Evolutionary conservation across 2,888 invertebrate genomes (phyloP).

Genomic region (Papilio elwesi): DNA sequence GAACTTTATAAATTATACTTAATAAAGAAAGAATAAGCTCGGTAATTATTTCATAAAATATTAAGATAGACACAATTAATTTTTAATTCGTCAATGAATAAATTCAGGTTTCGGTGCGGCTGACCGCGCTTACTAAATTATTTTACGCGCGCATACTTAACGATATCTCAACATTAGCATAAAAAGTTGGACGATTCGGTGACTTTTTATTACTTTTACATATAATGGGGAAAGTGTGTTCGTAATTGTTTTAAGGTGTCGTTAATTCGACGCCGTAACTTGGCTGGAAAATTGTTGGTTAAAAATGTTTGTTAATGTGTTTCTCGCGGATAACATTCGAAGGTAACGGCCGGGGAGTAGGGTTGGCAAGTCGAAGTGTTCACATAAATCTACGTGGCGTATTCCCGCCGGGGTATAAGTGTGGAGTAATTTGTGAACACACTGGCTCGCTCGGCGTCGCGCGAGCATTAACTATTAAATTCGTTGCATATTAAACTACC

Average conservation of each 20-base stretch:
- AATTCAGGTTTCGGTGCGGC: constrained; percentile 26
- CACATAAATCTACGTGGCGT: constrained; percentile 73
- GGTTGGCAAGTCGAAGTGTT: constrained; percentile 70
- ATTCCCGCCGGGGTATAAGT: constrained; percentile 72
- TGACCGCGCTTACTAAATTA: constrained; percentile 23
- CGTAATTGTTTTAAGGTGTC: constrained; percentile 33
- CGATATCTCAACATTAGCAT: constrained; percentile 37
- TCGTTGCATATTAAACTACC: constrained; percentile 83
- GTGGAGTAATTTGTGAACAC: constrained; percentile 79
- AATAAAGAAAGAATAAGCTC: constrained; percentile 6
- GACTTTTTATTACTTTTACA: constrained; percentile 36
- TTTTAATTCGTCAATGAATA: constrained; percentile 22
- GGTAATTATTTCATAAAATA: constrained; percentile 6
- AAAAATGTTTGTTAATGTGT: constrained; percentile 44
- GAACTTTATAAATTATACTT: constrained; percentile 10
- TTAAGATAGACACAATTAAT: constrained; percentile 24
- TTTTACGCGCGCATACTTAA: constrained; percentile 22
- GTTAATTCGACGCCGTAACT: constrained; percentile 29
- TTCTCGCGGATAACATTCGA: constrained; percentile 59
- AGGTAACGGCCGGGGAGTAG: constrained; percentile 57
- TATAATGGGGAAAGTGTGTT: constrained; percentile 34
- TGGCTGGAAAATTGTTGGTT: constrained; percentile 25
- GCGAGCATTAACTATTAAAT: constrained; percentile 82
- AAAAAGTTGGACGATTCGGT: constrained; percentile 26
- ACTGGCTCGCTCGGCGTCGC: constrained; percentile 72